A percentile compares a stretch with the other conserved stretches of the same genome.
These are phyloP conservation scores for Steinernema khuongi DNA, from an alignment of 1,140 invertebrate genomes.

Conservation along the genomic window DNA sequence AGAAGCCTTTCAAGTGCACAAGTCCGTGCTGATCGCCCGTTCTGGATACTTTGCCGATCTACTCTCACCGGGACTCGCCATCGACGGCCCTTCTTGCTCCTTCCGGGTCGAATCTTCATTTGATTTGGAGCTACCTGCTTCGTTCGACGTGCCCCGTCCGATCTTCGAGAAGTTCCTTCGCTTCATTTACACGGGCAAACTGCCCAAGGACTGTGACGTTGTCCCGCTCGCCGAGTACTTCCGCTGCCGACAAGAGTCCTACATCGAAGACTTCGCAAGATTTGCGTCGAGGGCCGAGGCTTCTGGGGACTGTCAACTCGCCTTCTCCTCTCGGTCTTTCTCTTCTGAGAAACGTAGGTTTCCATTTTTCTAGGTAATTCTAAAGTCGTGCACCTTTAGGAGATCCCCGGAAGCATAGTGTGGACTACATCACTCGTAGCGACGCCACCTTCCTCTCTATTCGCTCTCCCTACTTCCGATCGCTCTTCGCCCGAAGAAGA, in stretches of 20 bases:
- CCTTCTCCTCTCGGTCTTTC: not conserved
- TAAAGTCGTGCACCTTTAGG: slow-evolving; percentile 13
- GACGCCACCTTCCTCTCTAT: slow-evolving; percentile 18
- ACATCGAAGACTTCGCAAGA: not conserved
- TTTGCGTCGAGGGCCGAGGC: not conserved
- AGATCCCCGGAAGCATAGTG: not conserved
- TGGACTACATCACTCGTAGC: not conserved
- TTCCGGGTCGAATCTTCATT: not conserved
- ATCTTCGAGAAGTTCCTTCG: not conserved
- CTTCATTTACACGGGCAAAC: not conserved
- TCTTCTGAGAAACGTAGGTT: not conserved
- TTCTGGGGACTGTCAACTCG: not conserved
- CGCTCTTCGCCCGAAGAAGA: slow-evolving; percentile 12
- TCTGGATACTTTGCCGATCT: slow-evolving; percentile 2
- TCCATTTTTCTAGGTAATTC: not conserved
- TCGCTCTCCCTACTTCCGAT: not conserved
- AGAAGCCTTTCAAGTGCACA: not conserved
- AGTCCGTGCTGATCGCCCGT: not conserved
- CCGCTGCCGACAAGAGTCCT: not conserved
- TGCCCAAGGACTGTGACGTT: not conserved
- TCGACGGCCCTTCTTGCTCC: not conserved
- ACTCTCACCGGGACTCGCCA: not conserved
- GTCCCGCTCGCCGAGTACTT: not conserved
- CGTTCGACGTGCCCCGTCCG: not conserved
- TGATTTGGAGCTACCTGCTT: not conserved